Evolutionary conservation across 2,888 invertebrate genomes (phyloP), one percentile per base, ranked within the genome.

Genomic region (Platynereis dumerilii): DNA sequence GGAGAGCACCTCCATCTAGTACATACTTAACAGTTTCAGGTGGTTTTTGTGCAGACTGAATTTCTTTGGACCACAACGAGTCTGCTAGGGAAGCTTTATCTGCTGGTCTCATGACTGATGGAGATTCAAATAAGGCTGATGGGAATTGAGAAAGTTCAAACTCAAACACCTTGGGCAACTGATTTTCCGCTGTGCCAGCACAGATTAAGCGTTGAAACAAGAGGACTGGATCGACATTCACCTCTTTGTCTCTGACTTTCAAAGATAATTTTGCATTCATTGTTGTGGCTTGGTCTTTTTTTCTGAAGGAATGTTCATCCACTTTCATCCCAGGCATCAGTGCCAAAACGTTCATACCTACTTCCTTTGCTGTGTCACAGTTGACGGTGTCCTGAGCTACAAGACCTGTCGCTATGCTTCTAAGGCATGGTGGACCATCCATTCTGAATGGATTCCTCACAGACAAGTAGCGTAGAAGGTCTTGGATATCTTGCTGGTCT

Each of bases 391-490:
- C 57, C 17, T 69, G 70, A 12, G 70, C 75, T 58, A 29, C 29
- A 5, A 64, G 68, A 24, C 75, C 74, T 44, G 68, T 74, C 56
- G 67, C 69, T 34, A 77, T 69, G 58, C 71, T 77, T 29, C 69
- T 58, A 1, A 75, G 58, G 7, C 17, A 27, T 42, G 68, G 5
- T n/a, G n/a, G n/a, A n/a, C n/a, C n/a, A 10, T 67, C 65, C 27
- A 17, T 2, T 42, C 0, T 17, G 52, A 76, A 74, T 17, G 73
- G 75, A 56, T 62, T 71, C 44, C 64, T 66, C 0, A 69, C 67
- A n/a, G 54, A 22, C 1, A 74, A 44, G 55, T 67, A 70, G 0
- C 29, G 2, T 0, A 70, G n/a, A 24, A 74, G n/a, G 12, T 42
- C 55, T 2, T 42, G 10, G 2, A 53, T 67, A 58, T 75, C 74